Base-by-base conservation (phyloP, 1,140 invertebrate genomes). In the Teleopsis dalmanni region DNA sequence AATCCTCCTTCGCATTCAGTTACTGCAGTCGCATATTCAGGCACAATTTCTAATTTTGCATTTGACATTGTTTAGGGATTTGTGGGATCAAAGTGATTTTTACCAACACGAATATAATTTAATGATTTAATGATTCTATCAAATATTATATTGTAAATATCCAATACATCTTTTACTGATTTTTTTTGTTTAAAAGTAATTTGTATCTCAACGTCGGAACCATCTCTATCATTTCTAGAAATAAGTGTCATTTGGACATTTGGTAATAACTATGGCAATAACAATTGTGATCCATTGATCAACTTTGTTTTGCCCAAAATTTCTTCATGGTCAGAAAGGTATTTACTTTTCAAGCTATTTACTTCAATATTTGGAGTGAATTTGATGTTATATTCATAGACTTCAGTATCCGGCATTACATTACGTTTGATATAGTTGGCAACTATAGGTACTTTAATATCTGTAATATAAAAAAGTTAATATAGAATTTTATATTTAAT, bases 11-110 rank as follows among this genome's bases (percentile, higher is more conserved):
- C 86, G 52, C 81, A 86, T 65, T 90, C 87, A 55, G 85, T 80
- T 9, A 94, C 80, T 2, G 89, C 78, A 7, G 89, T 91, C 0
- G 93, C 81, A 66, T 88, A 95, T 43, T 82, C 84, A 0, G 84
- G 92, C 89, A 91, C 94, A n/a, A 96, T 79, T 76, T 95, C 88
- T 25, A 97, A 65, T 55, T 81, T 84, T 59, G 93, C 83, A 57
- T 88, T 81, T 1, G 87, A 85, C 53, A 95, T 79, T 2, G 78
- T 61, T 53, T 84, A 78, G 4, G 82, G 80, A 2, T 76, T 71
- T n/a, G 76, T 72, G 2, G 86, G 82, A 72, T 89, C 83, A 67
- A 82, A 96, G 59, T 81, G 85, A 58, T 91, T 84, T 11, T 85
- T 68, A 9, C 87, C 85, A 55, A 95, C 84, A 49, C 81, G 79